Evolutionary conservation across 1,140 invertebrate species (phyloP), one percentile per base, ranked within the genome.

Genomic region (Leptinotarsa lineolata): DNA sequence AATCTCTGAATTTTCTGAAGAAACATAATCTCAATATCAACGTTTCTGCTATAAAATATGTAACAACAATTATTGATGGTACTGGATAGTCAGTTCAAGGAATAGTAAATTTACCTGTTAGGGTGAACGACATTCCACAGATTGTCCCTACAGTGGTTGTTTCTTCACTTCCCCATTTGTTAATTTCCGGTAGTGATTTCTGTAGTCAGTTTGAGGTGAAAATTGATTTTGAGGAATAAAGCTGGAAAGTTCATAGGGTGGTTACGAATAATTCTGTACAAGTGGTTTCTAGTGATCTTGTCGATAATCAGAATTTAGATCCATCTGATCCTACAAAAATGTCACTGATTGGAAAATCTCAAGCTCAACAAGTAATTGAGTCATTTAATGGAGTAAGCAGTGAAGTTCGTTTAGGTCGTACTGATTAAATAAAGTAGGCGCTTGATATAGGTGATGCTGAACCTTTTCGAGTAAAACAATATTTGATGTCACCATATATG

Each of bases 171-270:
- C 8, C 20, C 2, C 46, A 70, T 70, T 18, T 22, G 12, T 12
- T 70, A 2, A 70, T 70, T 60, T 22, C 58, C 6, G 68, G 54
- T 18, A 59, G 24, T n/a, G 48, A 70, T 44, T 70, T 70, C 59
- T 59, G 20, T 44, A n/a, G 2, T 39, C n/a, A 18, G 13, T 58
- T 70, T n/a, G 1, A 20, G 12, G 12, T 59, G 0, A 59, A 20
- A 20, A 15, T 59, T n/a, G 54, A 59, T 59, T 59, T 59, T 2
- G 5, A 11, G 4, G 8, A 59, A 11, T 11, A 12, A 20, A 13
- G 16, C 16, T 59, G 54, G 54, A 58, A 58, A 30, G 20, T 58
- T 22, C 6, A 24, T 24, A 24, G 24, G 4, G 24, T 5, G 11
- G 20, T 59, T 16, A 59, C 6, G 22, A 30, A n/a, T 30, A 6